Percentiles rank a stretch among this genome's conserved stretches.
phyloP scores from a whole-genome alignment of 2,888 invertebrate genomes.

The Habrosyne pyritoides region DNA sequence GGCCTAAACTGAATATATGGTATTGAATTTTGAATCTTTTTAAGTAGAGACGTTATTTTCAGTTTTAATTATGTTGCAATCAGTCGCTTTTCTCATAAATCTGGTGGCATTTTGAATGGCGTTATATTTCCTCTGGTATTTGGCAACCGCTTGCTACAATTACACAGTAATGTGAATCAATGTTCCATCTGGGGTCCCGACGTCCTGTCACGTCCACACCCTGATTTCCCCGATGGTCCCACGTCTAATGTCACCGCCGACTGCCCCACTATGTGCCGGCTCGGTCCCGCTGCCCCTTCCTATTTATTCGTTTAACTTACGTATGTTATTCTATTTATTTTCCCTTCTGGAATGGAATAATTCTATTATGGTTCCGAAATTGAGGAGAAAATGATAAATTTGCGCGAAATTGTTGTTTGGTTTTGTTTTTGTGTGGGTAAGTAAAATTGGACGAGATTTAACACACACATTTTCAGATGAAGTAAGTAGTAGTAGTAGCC shows the following conservation, averaged over 20 bases:
- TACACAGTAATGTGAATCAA: background rate
- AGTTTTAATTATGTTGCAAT: background rate
- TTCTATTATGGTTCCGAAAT: background rate
- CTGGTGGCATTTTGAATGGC: background rate
- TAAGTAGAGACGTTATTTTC: no score
- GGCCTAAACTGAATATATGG: no score
- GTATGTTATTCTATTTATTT: slow-evolving; percentile 19
- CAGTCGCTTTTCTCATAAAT: background rate
- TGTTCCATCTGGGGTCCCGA: slow-evolving; percentile 16
- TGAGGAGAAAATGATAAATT: background rate
- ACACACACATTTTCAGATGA: no score
- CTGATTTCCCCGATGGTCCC: slow-evolving; percentile 33
- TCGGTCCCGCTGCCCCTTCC: background rate
- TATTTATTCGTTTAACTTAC: slow-evolving; percentile 26
- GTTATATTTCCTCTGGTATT: background rate
- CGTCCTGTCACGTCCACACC: slow-evolving; percentile 17
- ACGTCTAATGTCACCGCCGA: slow-evolving; percentile 34
- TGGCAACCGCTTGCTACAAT: background rate
- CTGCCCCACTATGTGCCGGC: background rate
- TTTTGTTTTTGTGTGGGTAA: background rate
- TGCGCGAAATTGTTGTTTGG: background rate
- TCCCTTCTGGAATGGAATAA: background rate
- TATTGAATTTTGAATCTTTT: no score
- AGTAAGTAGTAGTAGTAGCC: background rate
- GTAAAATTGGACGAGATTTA: background rate